Base-by-base conservation (phyloP, 2,113 vertebrate species). In the Protomyctophum bolini region DNA sequence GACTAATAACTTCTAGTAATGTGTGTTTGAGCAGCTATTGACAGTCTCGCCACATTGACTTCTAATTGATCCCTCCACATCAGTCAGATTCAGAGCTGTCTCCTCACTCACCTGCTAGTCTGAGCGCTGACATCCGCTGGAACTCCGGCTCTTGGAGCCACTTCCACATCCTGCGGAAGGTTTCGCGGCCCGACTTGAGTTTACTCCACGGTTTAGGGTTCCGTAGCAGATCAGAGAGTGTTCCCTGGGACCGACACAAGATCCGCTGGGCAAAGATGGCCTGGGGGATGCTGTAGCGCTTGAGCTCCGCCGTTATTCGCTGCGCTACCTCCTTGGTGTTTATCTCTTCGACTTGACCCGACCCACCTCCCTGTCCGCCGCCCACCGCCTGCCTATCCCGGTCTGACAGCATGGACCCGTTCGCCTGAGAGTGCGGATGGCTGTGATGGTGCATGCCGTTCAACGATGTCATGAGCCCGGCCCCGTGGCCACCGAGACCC, bases 151-250 rank as follows among this genome's bases (percentile, higher is more conserved):
- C 97, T 86, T 98, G 97, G 60, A 99, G 93, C 97, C 97, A 99
- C 92, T 98, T 99, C 97, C 97, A 98, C 97, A 98, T 99, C 92
- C 97, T 95, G 73, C 97, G 93, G 93, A 99, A 99, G 73, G 97
- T 99, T 94, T 99, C 97, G 11, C 97, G 94, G 71, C 97, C 97
- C 0, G 97, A 99, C 91, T 99, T 99, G 88, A 99, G 97, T 91
- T 98, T 98, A 94, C 97, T 97, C 97, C 97, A 99, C 63, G 97
- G 97, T 90, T 99, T 99, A 89, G 97, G 97, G 85, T 99, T 99
- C 80, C 97, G 88, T 91, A 99, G 95, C 85, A 98, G 96, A 91
- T 99, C 97, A 58, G 97, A 99, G 69, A 99, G 95, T 47, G 97
- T 98, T 81, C 97, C 97, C 90, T 99, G 97, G 52, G 97, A 99